These are phyloP conservation scores for Oreonectes daqikongensis DNA, from an alignment of 2,797 vertebrate genomes.

Conservation along the genomic window DNA sequence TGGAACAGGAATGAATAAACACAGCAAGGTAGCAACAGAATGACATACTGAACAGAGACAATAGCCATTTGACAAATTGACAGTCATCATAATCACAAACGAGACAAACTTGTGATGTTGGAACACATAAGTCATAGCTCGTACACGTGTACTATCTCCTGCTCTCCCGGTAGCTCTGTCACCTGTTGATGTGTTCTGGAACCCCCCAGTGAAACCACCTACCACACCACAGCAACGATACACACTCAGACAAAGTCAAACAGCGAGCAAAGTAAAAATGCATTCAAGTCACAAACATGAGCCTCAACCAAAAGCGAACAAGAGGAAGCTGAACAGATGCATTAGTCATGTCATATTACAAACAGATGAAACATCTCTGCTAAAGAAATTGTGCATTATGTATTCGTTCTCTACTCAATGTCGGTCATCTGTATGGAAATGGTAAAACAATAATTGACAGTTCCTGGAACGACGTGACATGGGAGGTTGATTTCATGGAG, in stretches of 20 bases:
- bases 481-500: constrained; percentile 64
- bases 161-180: constrained; percentile 74
- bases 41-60: constrained; percentile 76
- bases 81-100: constrained; percentile 63
- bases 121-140: constrained; percentile 72
- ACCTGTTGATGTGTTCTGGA: constrained; percentile 73
- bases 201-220: constrained; percentile 70
- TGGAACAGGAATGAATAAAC: constrained; percentile 69
- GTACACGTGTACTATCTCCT: constrained; percentile 68
- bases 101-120: constrained; percentile 69
- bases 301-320: constrained; percentile 86
- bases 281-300: constrained; percentile 99
- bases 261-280: constrained; percentile 99
- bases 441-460: constrained; percentile 49
- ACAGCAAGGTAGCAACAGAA: constrained; percentile 69
- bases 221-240: constrained; percentile 83
- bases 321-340: constrained; percentile 87
- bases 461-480: constrained; percentile 51
- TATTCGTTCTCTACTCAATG: constrained; percentile 15
- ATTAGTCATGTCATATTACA: constrained; percentile 86
- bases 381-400: not conserved
- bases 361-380: constrained; percentile 77
- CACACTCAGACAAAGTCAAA: constrained; percentile 94
- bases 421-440: constrained; percentile 29
- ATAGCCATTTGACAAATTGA: constrained; percentile 74